Conservation (phyloP, 2,888 invertebrate genomes). For the Escarpia spicata region DNA sequence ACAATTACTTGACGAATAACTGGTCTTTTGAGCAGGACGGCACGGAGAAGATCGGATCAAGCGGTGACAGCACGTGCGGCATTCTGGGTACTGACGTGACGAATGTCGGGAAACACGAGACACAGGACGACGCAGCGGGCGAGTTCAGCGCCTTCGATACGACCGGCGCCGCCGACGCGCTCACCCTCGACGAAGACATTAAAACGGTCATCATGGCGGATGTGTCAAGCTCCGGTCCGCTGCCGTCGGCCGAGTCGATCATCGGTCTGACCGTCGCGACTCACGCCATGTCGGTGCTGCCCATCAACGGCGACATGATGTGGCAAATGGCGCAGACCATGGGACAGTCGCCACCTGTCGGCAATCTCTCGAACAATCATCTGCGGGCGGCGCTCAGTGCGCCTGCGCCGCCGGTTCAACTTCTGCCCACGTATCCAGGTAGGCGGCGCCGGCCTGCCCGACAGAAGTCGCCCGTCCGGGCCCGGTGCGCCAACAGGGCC, state of each 20-base stretch:
- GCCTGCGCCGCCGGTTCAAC: not conserved
- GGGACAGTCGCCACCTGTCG: not conserved
- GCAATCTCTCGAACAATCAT: constrained; percentile 4
- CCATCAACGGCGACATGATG: not conserved
- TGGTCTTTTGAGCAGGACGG: not conserved
- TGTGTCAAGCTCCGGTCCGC: not conserved
- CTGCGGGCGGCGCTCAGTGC: constrained; percentile 8
- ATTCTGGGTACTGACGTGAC: not conserved
- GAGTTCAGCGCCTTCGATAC: not conserved
- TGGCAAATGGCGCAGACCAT: not conserved
- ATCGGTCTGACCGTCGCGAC: not conserved
- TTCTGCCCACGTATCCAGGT: not conserved
- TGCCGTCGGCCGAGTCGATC: not conserved
- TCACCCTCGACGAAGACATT: not conserved
- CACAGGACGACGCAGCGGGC: not conserved
- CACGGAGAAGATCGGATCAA: not conserved
- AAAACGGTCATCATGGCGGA: not conserved
- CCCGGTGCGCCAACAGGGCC: not conserved
- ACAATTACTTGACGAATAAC: not conserved
- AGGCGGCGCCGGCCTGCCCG: constrained; percentile 5
- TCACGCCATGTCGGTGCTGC: not conserved
- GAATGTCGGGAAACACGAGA: not conserved
- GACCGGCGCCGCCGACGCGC: not conserved
- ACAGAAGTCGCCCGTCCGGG: not conserved
- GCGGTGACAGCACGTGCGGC: not conserved